Evolutionary conservation across 2,888 invertebrate genomes (phyloP).

Genomic region (Sarcophaga caerulescens): DNA sequence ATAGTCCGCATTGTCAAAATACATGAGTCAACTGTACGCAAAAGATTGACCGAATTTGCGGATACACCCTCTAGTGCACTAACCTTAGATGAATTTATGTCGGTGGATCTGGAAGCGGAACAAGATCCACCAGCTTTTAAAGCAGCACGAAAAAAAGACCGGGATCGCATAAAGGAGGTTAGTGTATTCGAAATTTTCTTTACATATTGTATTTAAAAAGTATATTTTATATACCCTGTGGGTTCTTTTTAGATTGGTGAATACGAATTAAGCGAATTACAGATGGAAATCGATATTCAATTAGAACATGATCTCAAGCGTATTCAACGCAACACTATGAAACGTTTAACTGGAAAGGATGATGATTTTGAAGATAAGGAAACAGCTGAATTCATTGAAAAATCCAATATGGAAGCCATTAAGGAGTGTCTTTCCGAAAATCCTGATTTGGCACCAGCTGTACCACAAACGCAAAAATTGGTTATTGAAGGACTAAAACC

Average conservation of each 20-base stretch:
- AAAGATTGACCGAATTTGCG: conserved; percentile 96
- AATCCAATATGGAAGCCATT: conserved; percentile 82
- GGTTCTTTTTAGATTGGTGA: conserved; percentile 80
- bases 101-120: conserved; percentile 96
- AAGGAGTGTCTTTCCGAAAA: conserved; percentile 79
- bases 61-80: conserved; percentile 97
- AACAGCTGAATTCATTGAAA: conserved; percentile 81
- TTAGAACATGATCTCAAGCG: conserved; percentile 86
- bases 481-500: conserved; percentile 83
- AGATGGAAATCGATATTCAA: conserved; percentile 92
- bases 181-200: conserved; percentile 29
- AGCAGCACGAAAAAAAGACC: conserved; percentile 93
- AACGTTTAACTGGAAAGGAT: conserved; percentile 69
- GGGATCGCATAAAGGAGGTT: conserved; percentile 91
- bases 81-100: conserved; percentile 98
- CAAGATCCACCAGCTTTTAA: conserved; percentile 97
- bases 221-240: not conserved
- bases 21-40: conserved; percentile 95
- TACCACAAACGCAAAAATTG: conserved; percentile 67
- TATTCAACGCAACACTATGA: conserved; percentile 75
- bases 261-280: conserved; percentile 89
- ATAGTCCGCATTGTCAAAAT: conserved; percentile 97
- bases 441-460: conserved; percentile 69
- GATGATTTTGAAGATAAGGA: conserved; percentile 80
- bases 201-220: no score